These are phyloP conservation scores for Phragmatobia fuliginosa DNA, from an alignment of 2,888 invertebrate genomes.

Conservation along the genomic window DNA sequence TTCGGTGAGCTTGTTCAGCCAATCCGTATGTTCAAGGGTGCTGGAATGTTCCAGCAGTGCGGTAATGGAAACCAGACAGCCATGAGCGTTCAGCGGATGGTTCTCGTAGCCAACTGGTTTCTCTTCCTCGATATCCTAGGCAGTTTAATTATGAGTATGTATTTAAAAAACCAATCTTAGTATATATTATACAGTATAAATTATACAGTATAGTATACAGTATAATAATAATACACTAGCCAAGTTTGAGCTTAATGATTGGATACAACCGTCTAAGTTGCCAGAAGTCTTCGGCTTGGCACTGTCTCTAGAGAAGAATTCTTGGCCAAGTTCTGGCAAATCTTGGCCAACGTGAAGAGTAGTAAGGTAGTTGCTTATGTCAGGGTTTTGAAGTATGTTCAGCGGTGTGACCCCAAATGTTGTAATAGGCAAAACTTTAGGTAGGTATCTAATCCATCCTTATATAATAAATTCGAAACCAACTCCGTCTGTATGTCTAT, in stretches of 20 bases:
- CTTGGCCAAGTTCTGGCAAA: constrained; percentile 48
- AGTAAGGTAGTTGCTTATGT: constrained; percentile 56
- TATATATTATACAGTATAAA: no score
- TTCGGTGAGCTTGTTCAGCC: constrained; percentile 36
- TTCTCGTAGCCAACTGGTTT: constrained; percentile 48
- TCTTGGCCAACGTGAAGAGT: constrained; percentile 48
- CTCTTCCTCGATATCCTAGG: constrained; percentile 55
- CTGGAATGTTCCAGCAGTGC: constrained; percentile 56
- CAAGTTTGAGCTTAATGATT: constrained; percentile 26
- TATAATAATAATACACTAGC: constrained; percentile 43
- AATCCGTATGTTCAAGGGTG: constrained; percentile 32
- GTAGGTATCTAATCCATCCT: constrained; percentile 44
- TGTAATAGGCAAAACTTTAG: constrained; percentile 63
- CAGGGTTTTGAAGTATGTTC: constrained; percentile 59
- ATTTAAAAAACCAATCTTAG: no score
- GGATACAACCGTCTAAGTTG: constrained; percentile 30
- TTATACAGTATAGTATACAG: no score
- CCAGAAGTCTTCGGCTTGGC: constrained; percentile 60
- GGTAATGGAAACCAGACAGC: constrained; percentile 61
- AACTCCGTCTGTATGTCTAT: no score
- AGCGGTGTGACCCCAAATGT: constrained; percentile 48
- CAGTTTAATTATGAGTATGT: neutral
- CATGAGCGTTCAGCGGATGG: constrained; percentile 62
- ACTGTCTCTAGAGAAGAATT: constrained; percentile 23
- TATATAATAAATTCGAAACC: no score